Percentiles rank a stretch among this genome's conserved stretches.
These are phyloP conservation scores for Manacus vitellinus DNA, from an alignment of 2,113 vertebrate genomes.

Conservation along the genomic window DNA sequence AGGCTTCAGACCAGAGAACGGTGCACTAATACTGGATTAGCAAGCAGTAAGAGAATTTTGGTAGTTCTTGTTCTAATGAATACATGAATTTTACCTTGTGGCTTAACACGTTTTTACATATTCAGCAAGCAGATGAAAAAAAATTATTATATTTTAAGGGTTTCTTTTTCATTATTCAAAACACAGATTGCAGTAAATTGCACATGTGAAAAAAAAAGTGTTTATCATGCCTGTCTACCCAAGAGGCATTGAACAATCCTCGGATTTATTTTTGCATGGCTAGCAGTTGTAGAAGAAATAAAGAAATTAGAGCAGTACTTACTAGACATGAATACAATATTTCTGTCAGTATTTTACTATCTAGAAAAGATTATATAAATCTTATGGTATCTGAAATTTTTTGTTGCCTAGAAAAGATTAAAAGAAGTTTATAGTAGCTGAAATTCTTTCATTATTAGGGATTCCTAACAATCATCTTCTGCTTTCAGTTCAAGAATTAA, in stretches of 20 bases:
- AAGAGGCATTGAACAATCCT: neutral
- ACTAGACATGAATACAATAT: neutral
- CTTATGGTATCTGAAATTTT: neutral
- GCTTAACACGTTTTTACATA: neutral
- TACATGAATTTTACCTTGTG: neutral
- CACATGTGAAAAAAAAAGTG: neutral
- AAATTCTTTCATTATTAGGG: neutral
- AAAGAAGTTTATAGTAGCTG: neutral
- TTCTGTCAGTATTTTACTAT: neutral
- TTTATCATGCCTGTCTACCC: neutral
- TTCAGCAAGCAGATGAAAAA: neutral
- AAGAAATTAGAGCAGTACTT: neutral
- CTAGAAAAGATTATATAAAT: neutral
- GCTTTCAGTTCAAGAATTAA: neutral
- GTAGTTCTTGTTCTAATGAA: neutral
- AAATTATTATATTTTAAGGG: neutral
- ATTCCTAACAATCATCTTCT: neutral
- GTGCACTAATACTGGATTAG: neutral
- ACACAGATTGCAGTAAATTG: neutral
- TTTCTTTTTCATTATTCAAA: neutral
- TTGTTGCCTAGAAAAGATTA: neutral
- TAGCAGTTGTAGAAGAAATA: neutral
- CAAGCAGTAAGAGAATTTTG: neutral
- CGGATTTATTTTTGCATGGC: neutral
- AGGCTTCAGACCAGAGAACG: neutral